phyloP scores from a whole-genome alignment of 2,888 invertebrate species.

The Punctoribates punctum region DNA sequence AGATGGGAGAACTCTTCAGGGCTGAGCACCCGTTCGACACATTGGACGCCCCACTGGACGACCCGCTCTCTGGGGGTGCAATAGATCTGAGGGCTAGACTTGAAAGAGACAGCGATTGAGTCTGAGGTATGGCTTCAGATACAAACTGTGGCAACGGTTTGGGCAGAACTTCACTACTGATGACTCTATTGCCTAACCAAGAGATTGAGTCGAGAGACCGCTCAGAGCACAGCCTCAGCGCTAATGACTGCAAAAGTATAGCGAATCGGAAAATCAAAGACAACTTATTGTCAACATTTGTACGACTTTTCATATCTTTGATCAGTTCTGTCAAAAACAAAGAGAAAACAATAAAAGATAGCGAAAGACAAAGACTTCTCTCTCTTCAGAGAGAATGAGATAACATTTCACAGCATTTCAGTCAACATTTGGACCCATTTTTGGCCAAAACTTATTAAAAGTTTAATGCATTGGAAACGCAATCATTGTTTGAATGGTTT shows the following conservation, averaged over 20 bases:
- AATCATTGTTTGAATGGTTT: too few relatives aligned
- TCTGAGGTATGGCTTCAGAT: slow-evolving; percentile 4
- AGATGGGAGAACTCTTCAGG: slow-evolving; percentile 54
- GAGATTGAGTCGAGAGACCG: background rate
- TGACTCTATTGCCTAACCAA: background rate
- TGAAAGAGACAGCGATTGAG: slow-evolving; percentile 20
- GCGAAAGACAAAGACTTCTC: background rate
- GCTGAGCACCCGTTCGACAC: background rate
- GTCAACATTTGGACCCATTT: background rate
- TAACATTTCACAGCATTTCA: background rate
- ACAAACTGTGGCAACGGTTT: slow-evolving; percentile 1
- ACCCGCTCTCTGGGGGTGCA: background rate
- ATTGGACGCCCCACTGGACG: background rate
- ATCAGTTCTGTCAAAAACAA: slow-evolving; percentile 30
- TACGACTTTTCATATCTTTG: slow-evolving; percentile 13
- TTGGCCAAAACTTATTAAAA: too few relatives aligned
- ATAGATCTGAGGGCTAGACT: background rate
- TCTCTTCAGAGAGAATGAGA: background rate
- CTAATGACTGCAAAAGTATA: slow-evolving; percentile 6
- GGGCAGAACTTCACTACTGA: background rate
- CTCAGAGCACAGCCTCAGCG: background rate
- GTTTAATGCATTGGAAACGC: too few relatives aligned
- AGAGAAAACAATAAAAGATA: slow-evolving; percentile 19
- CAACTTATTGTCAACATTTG: slow-evolving; percentile 25
- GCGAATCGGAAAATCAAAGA: slow-evolving; percentile 4